Conservation (phyloP, 2,888 invertebrate genomes). For the Sipha maydis region DNA sequence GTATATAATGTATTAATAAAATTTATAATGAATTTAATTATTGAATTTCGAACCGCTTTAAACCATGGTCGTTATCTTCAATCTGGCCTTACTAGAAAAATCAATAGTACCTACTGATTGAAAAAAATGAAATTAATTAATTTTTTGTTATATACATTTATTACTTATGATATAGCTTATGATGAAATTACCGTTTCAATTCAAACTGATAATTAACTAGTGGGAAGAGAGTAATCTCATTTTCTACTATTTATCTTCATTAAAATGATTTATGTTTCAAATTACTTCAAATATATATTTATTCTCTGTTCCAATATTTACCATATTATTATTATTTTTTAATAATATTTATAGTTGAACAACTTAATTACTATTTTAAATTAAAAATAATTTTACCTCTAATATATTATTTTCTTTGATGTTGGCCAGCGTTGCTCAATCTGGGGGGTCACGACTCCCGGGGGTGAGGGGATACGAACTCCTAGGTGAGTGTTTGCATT, state of each 20-base stretch:
- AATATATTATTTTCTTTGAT: too few species aligned
- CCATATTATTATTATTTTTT: too few species aligned
- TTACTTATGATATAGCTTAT: not conserved
- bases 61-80: not conserved
- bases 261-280: not conserved
- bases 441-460: too few species aligned
- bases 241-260: not conserved
- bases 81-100: not conserved
- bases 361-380: too few species aligned
- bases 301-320: too few species aligned
- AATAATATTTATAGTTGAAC: too few species aligned
- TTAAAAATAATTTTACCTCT: too few species aligned
- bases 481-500: too few species aligned
- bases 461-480: too few species aligned
- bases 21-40: not conserved
- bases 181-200: not conserved
- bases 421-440: too few species aligned
- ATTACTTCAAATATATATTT: too few species aligned
- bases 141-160: constrained; percentile 4
- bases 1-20: not conserved
- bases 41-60: not conserved
- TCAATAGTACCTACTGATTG: constrained; percentile 1
- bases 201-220: not conserved
- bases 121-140: constrained; percentile 4
- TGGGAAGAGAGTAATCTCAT: not conserved